Percentiles rank a stretch among this genome's conserved stretches.
These are phyloP conservation scores for Callionymus lyra DNA, from an alignment of 2,113 vertebrate species.

Conservation along the genomic window DNA sequence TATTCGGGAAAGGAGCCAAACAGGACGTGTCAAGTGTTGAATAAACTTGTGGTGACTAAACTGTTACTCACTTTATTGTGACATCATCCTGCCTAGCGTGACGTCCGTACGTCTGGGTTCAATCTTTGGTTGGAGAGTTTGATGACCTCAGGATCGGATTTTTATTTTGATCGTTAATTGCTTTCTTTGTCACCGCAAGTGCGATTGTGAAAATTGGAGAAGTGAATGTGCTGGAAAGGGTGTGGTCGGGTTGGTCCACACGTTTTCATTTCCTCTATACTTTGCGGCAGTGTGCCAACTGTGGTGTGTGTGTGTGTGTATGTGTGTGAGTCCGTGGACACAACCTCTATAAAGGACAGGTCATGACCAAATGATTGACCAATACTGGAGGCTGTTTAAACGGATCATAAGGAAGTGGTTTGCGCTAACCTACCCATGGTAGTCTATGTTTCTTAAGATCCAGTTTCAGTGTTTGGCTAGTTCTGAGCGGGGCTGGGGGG, in stretches of 20 bases:
- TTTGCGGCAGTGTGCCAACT: slow-evolving; percentile 18
- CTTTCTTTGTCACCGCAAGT: neutral
- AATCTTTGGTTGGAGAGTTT: too few relatives aligned
- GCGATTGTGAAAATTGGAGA: slow-evolving; percentile 36
- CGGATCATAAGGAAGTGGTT: too few relatives aligned
- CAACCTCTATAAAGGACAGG: too few relatives aligned
- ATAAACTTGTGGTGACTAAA: slow-evolving; percentile 25
- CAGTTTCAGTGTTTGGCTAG: too few relatives aligned
- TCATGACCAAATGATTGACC: too few relatives aligned
- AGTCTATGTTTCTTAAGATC: too few relatives aligned
- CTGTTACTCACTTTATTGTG: neutral
- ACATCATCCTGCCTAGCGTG: neutral
- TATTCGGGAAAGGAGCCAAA: slow-evolving; percentile 30
- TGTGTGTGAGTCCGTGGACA: too few relatives aligned
- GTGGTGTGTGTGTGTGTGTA: slow-evolving; percentile 1
- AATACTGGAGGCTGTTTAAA: too few relatives aligned
- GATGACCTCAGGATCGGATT: slow-evolving; percentile 4
- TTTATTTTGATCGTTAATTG: too few relatives aligned
- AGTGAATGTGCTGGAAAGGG: slow-evolving; percentile 49
- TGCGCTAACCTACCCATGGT: too few relatives aligned
- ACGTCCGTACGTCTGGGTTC: too few relatives aligned
- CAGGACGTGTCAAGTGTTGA: slow-evolving; percentile 25
- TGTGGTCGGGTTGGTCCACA: slow-evolving; percentile 36
- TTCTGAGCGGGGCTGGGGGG: too few relatives aligned
- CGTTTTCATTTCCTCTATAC: slow-evolving; percentile 58